These are phyloP conservation scores for Orcinus orca DNA, from an alignment of 2,113 vertebrate genomes.

Conservation along the genomic window DNA sequence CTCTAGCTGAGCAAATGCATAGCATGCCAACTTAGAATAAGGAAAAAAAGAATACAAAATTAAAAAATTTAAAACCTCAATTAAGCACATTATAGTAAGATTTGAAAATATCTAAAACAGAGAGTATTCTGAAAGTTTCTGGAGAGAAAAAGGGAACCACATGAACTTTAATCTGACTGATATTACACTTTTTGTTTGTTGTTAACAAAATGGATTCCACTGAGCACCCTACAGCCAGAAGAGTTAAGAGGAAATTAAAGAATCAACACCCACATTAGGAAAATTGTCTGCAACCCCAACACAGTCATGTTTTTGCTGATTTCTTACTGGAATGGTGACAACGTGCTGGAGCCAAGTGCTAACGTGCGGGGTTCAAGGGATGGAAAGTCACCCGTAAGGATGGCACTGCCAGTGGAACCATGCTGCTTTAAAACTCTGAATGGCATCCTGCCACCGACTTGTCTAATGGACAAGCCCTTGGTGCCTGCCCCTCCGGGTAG, in stretches of 20 bases:
- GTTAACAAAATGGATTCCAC: neutral
- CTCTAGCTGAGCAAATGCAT: neutral
- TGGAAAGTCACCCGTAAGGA: neutral
- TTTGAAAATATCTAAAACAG: neutral
- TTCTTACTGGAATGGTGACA: neutral
- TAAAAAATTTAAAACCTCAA: neutral
- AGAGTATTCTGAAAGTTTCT: neutral
- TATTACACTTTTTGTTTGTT: neutral
- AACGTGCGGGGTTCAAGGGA: neutral
- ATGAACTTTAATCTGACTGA: neutral
- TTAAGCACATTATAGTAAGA: neutral
- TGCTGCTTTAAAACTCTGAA: neutral
- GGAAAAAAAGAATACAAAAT: neutral
- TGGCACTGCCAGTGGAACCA: neutral
- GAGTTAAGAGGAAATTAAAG: neutral
- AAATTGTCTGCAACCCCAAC: neutral
- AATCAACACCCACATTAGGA: neutral
- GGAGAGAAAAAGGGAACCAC: neutral
- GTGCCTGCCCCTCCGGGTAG: neutral
- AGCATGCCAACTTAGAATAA: neutral
- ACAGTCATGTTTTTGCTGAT: neutral
- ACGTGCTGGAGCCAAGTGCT: neutral
- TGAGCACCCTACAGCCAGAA: neutral
- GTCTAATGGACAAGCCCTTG: neutral
- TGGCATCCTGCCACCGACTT: neutral